Evolutionary conservation across 2,888 invertebrate genomes (phyloP), one percentile per base, ranked within the genome.

Genomic region (Scaptomyza cyrtandrae): DNA sequence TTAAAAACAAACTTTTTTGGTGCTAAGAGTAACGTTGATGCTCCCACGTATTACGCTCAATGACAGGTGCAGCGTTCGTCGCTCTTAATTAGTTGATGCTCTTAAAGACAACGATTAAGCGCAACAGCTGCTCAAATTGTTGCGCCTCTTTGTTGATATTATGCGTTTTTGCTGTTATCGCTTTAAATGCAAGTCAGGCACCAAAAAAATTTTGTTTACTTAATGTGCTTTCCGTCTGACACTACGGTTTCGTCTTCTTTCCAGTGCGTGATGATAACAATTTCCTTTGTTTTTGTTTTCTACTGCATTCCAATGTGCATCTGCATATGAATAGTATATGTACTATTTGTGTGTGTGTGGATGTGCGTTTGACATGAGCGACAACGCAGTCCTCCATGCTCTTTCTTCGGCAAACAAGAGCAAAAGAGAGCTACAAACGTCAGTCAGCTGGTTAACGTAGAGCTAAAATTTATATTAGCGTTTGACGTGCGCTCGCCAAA

Each of bases 381-480:
- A 53, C 35, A 50, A 27, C 48, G 48, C 24, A 37, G 43, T 29
- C 11, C 44, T 24, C 50, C n/a, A 39, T 35, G 50, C 73, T 75
- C 73, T 75, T 72, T 73, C 61, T 77, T 72, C 3, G 9, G 33
- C 64, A 41, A 53, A 50, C 33, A 35, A 55, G 39, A 54, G 55
- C 31, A 50, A 45, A 65, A 65, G 53, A 46, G 73, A 52, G 56
- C 58, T 55, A 52, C 54, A 55, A 59, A 56, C 61, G 56, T 29
- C 73, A 49, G 60, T 73, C 78, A 75, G 79, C 75, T 78, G 77
- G 61, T 63, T 53, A 54, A 31, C 49, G 49, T 43, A 59, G 57
- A 75, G 73, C 70, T 76, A 76, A 80, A 76, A 73, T 81, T 88
- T 71, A 88, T 86, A 84, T 88, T 81, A 84, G 72, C 74, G 58